A percentile compares a stretch with the other conserved stretches of the same genome.
Evolutionary conservation across 2,797 vertebrate genomes (phyloP).

Genomic region (Menidia menidia): DNA sequence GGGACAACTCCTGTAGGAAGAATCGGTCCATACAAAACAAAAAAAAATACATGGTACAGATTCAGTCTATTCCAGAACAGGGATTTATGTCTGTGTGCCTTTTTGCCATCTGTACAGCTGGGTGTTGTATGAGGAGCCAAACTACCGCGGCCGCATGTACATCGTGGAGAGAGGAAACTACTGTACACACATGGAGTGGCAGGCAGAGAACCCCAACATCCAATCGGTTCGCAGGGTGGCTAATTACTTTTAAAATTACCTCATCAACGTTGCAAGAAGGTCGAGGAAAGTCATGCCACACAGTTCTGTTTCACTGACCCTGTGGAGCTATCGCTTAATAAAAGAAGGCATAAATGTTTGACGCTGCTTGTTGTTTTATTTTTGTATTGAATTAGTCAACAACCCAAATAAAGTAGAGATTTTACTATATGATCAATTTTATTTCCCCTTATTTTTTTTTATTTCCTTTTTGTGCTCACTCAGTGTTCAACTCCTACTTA

Average conservation of each 20-base stretch:
- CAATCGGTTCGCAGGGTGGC: slow-evolving; percentile 90
- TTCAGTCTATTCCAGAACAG: background rate
- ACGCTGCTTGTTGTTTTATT: slow-evolving; percentile 62
- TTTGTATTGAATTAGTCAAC: slow-evolving; percentile 65
- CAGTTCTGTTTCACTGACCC: slow-evolving; percentile 28
- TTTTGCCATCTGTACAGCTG: slow-evolving; percentile 78
- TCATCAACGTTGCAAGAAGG: slow-evolving; percentile 12
- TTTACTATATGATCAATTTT: slow-evolving; percentile 39
- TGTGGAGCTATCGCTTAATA: slow-evolving; percentile 63
- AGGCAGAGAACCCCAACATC: slow-evolving; percentile 86
- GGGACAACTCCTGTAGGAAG: background rate
- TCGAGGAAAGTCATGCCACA: slow-evolving; percentile 23
- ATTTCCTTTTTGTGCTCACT: slow-evolving; percentile 22
- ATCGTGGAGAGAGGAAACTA: slow-evolving; percentile 90
- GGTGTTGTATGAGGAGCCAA: slow-evolving; percentile 95
- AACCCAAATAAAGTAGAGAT: slow-evolving; percentile 66
- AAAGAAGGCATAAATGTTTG: slow-evolving; percentile 67
- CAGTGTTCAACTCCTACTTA: slow-evolving; percentile 28
- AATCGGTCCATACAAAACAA: background rate
- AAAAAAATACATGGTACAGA: background rate
- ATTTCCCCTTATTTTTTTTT: slow-evolving; percentile 28
- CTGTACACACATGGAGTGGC: slow-evolving; percentile 86
- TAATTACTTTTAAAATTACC: slow-evolving; percentile 88
- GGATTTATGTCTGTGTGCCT: background rate
- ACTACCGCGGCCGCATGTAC: slow-evolving; percentile 92